These are phyloP conservation scores for Ranitomeya imitator DNA, from an alignment of 2,113 vertebrate species.

Conservation along the genomic window DNA sequence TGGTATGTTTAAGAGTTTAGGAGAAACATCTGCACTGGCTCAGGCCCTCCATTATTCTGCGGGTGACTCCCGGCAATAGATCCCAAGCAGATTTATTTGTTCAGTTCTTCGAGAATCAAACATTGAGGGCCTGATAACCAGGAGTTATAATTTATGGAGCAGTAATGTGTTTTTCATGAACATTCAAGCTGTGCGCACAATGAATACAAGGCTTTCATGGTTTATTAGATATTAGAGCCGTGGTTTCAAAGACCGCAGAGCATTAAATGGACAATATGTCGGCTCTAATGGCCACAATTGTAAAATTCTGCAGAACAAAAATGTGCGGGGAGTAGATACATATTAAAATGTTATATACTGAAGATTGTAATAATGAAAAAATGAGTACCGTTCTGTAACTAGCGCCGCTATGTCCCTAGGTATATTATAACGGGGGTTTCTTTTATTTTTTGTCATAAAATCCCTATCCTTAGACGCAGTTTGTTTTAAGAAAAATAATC, in stretches of 20 bases:
- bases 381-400: no score
- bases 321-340: not conserved
- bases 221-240: conserved; percentile 8
- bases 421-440: no score
- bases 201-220: conserved; percentile 17
- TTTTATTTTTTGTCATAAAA: no score
- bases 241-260: conserved; percentile 7
- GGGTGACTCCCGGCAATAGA: conserved; percentile 32
- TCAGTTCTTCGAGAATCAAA: conserved; percentile 30
- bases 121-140: conserved; percentile 30
- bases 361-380: not conserved
- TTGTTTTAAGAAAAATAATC: no score
- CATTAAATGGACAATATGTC: conserved; percentile 13
- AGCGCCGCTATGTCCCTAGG: no score
- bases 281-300: not conserved
- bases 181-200: conserved; percentile 26
- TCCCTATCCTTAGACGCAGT: no score
- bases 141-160: conserved; percentile 12
- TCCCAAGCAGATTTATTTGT: conserved; percentile 39
- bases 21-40: conserved; percentile 53
- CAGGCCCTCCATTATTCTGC: conserved; percentile 20
- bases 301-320: not conserved
- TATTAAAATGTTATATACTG: not conserved
- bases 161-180: conserved; percentile 31
- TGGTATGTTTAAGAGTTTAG: conserved; percentile 47